phyloP scores from a whole-genome alignment of 1,140 invertebrate species.

The Drosophila punjabiensis region DNA sequence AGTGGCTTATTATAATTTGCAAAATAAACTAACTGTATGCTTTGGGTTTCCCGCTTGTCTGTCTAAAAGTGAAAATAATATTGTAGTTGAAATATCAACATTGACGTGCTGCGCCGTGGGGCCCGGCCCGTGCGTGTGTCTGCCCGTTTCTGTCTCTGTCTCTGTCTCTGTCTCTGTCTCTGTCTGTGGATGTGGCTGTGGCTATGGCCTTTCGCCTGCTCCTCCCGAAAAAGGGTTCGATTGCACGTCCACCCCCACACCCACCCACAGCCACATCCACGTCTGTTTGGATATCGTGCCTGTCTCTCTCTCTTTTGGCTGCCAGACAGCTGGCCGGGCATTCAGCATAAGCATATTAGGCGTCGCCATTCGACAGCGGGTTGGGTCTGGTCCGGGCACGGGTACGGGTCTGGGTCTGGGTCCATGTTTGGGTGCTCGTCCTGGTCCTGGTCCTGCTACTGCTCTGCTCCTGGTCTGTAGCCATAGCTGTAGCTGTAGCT shows the following conservation, averaged over 20 bases:
- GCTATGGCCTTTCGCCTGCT: not conserved
- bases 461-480: not conserved
- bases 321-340: constrained; percentile 29
- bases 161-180: not conserved
- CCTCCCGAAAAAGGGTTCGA: constrained; percentile 64
- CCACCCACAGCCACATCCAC: not conserved
- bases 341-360: constrained; percentile 75
- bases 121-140: constrained; percentile 2
- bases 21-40: constrained; percentile 69
- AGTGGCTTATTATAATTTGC: constrained; percentile 77
- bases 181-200: not conserved
- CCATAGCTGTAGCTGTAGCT: not conserved
- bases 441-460: not conserved
- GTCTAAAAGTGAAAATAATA: constrained; percentile 72
- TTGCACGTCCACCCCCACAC: constrained; percentile 19
- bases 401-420: not conserved
- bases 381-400: not conserved
- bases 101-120: constrained; percentile 33
- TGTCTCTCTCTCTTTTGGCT: constrained; percentile 32
- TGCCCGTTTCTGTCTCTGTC: not conserved
- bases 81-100: constrained; percentile 73
- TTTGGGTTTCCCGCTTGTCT: constrained; percentile 37
- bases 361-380: constrained; percentile 29
- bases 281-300: constrained; percentile 32
- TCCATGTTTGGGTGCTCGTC: not conserved